Evolutionary conservation across 2,888 invertebrate species (phyloP).

Genomic region (Liopterus haemorrhoidalis): DNA sequence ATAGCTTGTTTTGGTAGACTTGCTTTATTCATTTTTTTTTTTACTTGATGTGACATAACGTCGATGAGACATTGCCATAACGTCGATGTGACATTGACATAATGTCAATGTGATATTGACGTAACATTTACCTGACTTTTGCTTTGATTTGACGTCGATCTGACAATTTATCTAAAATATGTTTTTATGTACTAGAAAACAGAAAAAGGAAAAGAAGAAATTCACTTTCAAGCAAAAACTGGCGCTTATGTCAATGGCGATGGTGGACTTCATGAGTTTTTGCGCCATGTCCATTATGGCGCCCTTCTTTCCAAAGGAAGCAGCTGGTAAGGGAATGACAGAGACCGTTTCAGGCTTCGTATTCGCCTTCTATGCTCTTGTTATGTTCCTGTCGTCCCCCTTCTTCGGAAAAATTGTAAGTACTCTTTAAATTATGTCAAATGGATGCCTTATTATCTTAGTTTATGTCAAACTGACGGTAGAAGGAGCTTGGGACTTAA

Average conservation of each 20-base stretch:
- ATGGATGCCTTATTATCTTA: not conserved
- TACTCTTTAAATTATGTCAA: conserved; percentile 30
- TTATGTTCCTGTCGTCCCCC: conserved; percentile 67
- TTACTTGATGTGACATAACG: too few species aligned
- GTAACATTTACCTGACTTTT: too few species aligned
- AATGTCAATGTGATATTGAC: too few species aligned
- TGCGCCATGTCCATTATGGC: conserved; percentile 74
- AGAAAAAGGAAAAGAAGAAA: conserved; percentile 47
- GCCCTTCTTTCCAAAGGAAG: conserved; percentile 71
- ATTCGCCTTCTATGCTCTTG: conserved; percentile 69
- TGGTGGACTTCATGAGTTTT: conserved; percentile 68
- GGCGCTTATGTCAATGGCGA: conserved; percentile 56
- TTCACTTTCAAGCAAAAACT: conserved; percentile 53
- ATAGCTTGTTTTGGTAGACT: too few species aligned
- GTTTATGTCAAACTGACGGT: too few species aligned
- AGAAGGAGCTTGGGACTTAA: too few species aligned
- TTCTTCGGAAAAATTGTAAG: conserved; percentile 70
- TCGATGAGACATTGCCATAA: too few species aligned
- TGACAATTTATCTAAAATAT: too few species aligned
- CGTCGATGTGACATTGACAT: too few species aligned
- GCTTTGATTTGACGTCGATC: too few species aligned
- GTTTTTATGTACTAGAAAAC: not conserved
- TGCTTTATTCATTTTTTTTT: too few species aligned
- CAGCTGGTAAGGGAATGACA: conserved; percentile 62
- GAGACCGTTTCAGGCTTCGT: conserved; percentile 65